A percentile compares a stretch with the other conserved stretches of the same genome.
These are phyloP conservation scores for Nettapus auritus DNA, from an alignment of 2,113 vertebrate genomes.

Conservation along the genomic window DNA sequence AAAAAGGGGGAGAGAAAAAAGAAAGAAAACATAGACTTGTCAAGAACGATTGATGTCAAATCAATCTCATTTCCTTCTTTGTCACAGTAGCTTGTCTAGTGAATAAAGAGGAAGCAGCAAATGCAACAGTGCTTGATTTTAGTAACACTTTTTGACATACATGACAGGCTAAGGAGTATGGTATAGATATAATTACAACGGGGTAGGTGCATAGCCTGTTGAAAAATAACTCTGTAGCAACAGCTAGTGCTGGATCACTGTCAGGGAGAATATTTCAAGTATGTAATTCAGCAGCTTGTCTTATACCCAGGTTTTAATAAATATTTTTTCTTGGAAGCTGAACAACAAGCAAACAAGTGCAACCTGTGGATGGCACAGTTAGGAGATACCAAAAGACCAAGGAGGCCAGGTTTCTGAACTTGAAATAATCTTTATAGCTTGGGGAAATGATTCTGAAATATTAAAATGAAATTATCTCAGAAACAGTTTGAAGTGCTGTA, in stretches of 20 bases:
- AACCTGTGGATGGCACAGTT: not conserved
- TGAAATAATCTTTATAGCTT: not conserved
- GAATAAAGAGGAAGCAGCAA: constrained; percentile 39
- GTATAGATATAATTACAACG: constrained; percentile 16
- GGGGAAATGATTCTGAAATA: not conserved
- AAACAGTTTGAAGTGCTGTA: not conserved
- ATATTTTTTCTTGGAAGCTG: not conserved
- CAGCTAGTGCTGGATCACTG: not conserved
- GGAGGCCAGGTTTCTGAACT: not conserved
- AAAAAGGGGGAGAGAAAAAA: not conserved
- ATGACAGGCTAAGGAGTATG: constrained; percentile 30
- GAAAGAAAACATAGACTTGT: constrained; percentile 25
- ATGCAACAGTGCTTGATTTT: constrained; percentile 26
- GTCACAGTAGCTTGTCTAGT: not conserved
- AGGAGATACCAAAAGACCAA: not conserved
- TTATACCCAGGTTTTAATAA: not conserved
- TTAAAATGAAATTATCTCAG: not conserved
- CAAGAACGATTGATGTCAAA: not conserved
- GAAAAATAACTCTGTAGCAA: constrained; percentile 22
- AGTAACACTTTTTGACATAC: not conserved
- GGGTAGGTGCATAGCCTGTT: not conserved
- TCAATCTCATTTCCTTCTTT: constrained; percentile 43
- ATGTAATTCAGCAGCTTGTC: not conserved
- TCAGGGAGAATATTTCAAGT: not conserved
- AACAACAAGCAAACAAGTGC: not conserved